Base-by-base conservation (phyloP, 2,888 invertebrate genomes). In the Acheta domesticus region DNA sequence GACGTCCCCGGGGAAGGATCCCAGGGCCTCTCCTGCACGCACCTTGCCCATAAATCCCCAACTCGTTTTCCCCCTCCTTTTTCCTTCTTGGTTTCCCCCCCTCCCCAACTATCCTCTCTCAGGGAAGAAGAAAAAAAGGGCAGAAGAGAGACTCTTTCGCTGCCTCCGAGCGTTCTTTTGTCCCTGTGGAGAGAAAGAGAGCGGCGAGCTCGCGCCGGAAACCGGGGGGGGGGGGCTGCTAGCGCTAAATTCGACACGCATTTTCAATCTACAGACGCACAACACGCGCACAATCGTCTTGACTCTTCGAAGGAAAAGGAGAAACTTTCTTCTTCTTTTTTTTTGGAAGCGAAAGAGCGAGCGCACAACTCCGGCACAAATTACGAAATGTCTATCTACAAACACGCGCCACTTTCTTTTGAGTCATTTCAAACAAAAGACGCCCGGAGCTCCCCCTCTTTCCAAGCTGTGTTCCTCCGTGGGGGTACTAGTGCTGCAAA, bases 351-450 rank as follows among this genome's bases (percentile, higher is more conserved):
- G 36, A 36, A 36, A 36, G 36, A 36, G 36, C 5, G 16, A 62
- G 62, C 12, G 62, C 62, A 62, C 16, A 14, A n/a, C 62, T 19
- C 16, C 62, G 62, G 62, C 62, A 62, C 62, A 62, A 62, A 62
- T 62, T 62, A 62, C 62, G n/a, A 62, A 62, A 14, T n/a, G 62
- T 62, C 62, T n/a, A 62, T 62, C 62, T 62, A n/a, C 62, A n/a
- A 62, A n/a, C 62, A n/a, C 62, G 62, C 62, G 62, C 62, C 62
- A 62, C 62, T 62, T 62, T 62, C 62, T 62, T 62, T 62, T 62
- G 62, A 62, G 16, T 62, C 62, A 62, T 62, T 62, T 62, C 62
- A 62, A 62, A 62, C 62, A 62, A 62, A 62, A 62, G 62, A 62
- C 62, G 62, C 14, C 14, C 4, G 62, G 16, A 14, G 8, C 62